These are phyloP conservation scores for Phymorhynchus buccinoides DNA, from an alignment of 1,140 invertebrate genomes.

Conservation along the genomic window DNA sequence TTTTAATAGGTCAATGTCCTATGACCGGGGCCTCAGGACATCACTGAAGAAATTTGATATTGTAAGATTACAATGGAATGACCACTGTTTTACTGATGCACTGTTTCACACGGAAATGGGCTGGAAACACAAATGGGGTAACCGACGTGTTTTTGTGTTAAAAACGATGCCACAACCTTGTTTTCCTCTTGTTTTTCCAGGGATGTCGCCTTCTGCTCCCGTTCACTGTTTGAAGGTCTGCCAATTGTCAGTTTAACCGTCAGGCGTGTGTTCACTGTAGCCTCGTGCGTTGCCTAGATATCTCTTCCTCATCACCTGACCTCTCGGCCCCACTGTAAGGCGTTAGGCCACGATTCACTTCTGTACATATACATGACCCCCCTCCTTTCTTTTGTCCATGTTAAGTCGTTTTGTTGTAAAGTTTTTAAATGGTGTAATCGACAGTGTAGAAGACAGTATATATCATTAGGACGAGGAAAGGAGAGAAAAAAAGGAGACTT, in stretches of 20 bases:
- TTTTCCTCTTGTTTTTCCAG: conserved; percentile 23
- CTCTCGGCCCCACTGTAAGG: not conserved
- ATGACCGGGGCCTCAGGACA: too few species aligned
- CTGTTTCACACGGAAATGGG: not conserved
- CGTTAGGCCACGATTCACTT: not conserved
- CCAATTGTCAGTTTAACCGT: not conserved
- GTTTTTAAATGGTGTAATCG: not conserved
- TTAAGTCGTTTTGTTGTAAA: conserved; percentile 26
- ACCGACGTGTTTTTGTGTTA: not conserved
- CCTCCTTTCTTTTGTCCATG: not conserved
- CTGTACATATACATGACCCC: conserved; percentile 15
- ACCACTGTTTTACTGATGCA: not conserved
- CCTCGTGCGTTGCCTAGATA: not conserved
- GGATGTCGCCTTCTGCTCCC: conserved; percentile 5
- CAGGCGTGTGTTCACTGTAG: not conserved
- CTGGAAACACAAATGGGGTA: not conserved
- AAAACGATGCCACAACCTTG: conserved; percentile 7
- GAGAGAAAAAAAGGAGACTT: too few species aligned
- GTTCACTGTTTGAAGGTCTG: conserved; percentile 16
- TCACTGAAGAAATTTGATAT: too few species aligned
- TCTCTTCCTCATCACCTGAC: not conserved
- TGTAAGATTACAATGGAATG: not conserved
- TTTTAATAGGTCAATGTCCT: too few species aligned
- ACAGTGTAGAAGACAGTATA: not conserved
- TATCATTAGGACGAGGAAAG: too few species aligned